Percentiles rank a stretch among this genome's conserved stretches.
Conservation (phyloP, 1,140 invertebrate species). For the Danaus melanippus region DNA sequence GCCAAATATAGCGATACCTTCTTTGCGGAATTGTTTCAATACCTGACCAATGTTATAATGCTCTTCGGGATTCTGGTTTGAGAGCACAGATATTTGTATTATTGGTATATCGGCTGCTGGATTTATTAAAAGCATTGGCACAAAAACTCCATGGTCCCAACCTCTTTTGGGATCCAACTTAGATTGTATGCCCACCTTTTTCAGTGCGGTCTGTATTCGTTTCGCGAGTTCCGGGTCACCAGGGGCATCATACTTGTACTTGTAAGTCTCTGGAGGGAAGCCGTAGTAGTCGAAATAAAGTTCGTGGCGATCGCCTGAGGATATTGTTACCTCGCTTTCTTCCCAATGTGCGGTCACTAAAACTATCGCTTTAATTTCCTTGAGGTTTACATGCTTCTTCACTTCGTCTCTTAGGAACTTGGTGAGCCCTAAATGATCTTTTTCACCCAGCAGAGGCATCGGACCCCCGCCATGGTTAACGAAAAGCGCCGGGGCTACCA, state of each 20-base stretch:
- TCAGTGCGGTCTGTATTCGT: constrained; percentile 40
- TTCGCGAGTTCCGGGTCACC: constrained; percentile 51
- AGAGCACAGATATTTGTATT: constrained; percentile 52
- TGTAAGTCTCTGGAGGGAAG: constrained; percentile 59
- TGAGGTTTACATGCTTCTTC: constrained; percentile 50
- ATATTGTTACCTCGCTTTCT: constrained; percentile 51
- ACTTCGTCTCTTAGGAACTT: constrained; percentile 51
- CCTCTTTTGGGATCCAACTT: constrained; percentile 53
- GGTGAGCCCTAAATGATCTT: constrained; percentile 48
- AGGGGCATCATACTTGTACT: constrained; percentile 53
- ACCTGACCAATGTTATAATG: constrained; percentile 55
- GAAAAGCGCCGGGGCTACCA: constrained; percentile 55
- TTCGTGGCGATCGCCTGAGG: constrained; percentile 51
- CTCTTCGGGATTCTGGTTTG: constrained; percentile 46
- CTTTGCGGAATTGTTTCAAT: constrained; percentile 50
- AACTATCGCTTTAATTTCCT: constrained; percentile 54
- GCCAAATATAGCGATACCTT: constrained; percentile 55
- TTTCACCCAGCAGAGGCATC: constrained; percentile 52
- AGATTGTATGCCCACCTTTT: constrained; percentile 42
- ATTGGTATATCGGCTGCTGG: constrained; percentile 58
- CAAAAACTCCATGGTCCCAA: constrained; percentile 66
- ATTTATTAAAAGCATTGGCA: constrained; percentile 62
- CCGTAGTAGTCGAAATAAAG: constrained; percentile 64
- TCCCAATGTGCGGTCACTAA: constrained; percentile 64
- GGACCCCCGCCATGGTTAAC: constrained; percentile 65